Percentiles rank a stretch among this genome's conserved stretches.
phyloP scores from a whole-genome alignment of 2,797 vertebrate genomes.

The Crenuchus spilurus region DNA sequence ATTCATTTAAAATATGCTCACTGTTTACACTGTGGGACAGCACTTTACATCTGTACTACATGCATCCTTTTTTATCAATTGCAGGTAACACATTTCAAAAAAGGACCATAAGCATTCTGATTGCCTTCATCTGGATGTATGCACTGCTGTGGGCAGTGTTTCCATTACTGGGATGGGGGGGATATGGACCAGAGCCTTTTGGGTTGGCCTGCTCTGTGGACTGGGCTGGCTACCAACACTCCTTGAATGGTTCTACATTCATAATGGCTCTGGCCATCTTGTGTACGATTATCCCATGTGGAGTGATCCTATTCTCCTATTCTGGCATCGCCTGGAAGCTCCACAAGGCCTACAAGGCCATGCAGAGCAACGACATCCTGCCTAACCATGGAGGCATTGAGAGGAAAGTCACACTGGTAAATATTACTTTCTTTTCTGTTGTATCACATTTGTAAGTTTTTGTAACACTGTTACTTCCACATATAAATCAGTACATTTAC shows the following conservation, averaged over 20 bases:
- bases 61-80: neutral
- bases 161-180: constrained; percentile 72
- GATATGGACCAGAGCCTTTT: constrained; percentile 70
- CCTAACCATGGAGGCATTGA: constrained; percentile 63
- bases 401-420: constrained; percentile 70
- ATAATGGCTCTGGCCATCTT: constrained; percentile 63
- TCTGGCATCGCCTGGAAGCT: constrained; percentile 72
- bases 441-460: too few relatives aligned
- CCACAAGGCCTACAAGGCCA: constrained; percentile 69
- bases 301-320: constrained; percentile 67
- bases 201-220: constrained; percentile 70
- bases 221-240: constrained; percentile 67
- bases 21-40: neutral
- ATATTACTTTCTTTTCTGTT: constrained; percentile 5
- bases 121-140: constrained; percentile 68
- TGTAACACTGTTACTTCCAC: too few relatives aligned
- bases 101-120: constrained; percentile 59
- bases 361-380: constrained; percentile 58
- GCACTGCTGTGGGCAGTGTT: constrained; percentile 65
- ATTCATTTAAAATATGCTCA: too few relatives aligned
- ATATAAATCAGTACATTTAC: too few relatives aligned
- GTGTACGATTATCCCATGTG: constrained; percentile 68
- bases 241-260: constrained; percentile 68
- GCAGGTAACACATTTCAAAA: constrained; percentile 64
- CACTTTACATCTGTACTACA: neutral